These are phyloP conservation scores for Petrocephalus zakoni DNA, from an alignment of 2,113 vertebrate species.

Conservation along the genomic window DNA sequence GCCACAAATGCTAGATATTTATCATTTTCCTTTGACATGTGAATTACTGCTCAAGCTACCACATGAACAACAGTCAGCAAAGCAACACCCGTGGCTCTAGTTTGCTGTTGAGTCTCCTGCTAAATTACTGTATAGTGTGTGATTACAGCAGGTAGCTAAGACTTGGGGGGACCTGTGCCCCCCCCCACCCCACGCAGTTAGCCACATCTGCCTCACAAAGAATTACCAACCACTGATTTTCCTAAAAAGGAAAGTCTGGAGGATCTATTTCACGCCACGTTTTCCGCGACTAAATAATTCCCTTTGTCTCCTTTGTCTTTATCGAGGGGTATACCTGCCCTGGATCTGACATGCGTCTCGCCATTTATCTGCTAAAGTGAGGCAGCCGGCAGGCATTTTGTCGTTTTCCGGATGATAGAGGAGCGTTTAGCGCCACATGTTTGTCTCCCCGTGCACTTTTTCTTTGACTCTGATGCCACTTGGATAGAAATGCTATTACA, in stretches of 20 bases:
- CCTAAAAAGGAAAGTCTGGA: not conserved
- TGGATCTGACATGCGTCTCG: not conserved
- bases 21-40: not conserved
- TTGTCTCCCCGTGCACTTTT: not conserved
- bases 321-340: not conserved
- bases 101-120: not conserved
- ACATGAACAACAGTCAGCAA: not conserved
- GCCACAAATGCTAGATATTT: not conserved
- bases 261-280: not conserved
- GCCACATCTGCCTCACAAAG: not conserved
- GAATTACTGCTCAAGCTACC: not conserved
- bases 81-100: not conserved
- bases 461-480: not conserved
- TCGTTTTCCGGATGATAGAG: not conserved
- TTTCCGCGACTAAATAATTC: not conserved
- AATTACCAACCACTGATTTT: not conserved
- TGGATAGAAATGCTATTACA: not conserved
- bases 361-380: not conserved
- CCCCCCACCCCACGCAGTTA: not conserved
- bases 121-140: not conserved
- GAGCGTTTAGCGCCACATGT: not conserved
- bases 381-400: not conserved
- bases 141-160: not conserved
- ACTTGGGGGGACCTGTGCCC: not conserved
- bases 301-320: constrained; percentile 1